A percentile compares a stretch with the other conserved stretches of the same genome.
phyloP scores from a whole-genome alignment of 2,113 vertebrate genomes.

The Pituophis catenifer region DNA sequence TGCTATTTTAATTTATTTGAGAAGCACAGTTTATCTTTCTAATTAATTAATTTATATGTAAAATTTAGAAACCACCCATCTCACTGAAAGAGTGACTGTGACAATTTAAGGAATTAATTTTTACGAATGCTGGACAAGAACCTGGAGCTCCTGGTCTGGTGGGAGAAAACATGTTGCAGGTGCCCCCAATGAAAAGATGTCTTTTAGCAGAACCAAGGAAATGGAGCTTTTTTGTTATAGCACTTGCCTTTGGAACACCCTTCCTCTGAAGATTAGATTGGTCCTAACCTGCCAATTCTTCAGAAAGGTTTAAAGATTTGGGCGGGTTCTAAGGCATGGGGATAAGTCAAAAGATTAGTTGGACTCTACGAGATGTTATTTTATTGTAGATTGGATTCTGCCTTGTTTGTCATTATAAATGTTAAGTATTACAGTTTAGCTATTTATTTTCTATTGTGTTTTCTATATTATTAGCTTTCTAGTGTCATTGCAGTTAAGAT shows the following conservation, averaged over 20 bases:
- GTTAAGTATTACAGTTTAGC: neutral
- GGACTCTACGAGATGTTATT: neutral
- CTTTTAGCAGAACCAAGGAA: neutral
- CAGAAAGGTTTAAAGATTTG: neutral
- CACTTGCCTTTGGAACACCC: neutral
- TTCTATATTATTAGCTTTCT: neutral
- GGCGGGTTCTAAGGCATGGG: neutral
- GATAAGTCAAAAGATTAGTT: neutral
- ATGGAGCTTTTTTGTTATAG: neutral
- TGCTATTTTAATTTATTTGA: constrained; percentile 79
- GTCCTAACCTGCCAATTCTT: neutral
- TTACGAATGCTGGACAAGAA: constrained; percentile 65
- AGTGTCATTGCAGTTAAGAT: neutral
- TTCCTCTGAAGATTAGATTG: neutral
- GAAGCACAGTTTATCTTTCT: constrained; percentile 75
- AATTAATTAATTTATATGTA: constrained; percentile 72
- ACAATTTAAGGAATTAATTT: constrained; percentile 71
- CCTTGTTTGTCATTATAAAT: neutral
- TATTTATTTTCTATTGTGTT: neutral
- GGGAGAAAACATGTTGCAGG: neutral
- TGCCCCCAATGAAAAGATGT: neutral
- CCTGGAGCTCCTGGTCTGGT: neutral
- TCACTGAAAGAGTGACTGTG: neutral
- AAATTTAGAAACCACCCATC: neutral
- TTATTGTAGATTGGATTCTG: neutral